Conservation (phyloP, 2,888 invertebrate species). For the Cabera pusaria region DNA sequence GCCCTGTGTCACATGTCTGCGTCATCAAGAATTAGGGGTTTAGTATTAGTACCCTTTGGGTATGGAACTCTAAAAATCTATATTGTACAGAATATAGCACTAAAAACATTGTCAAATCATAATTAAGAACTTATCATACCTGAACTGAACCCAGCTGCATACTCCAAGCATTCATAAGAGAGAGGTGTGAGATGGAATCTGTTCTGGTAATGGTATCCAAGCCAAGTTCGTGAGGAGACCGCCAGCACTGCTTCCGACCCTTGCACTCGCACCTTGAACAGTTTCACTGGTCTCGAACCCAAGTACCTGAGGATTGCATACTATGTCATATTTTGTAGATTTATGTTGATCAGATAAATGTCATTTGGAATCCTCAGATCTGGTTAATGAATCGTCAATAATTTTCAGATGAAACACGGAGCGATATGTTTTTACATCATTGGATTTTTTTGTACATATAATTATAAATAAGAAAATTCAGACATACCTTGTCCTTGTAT, state of each 20-base stretch:
- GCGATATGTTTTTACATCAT: slow-evolving; percentile 72
- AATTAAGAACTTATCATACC: too few species aligned
- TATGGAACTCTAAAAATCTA: too few species aligned
- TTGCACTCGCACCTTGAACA: slow-evolving; percentile 98
- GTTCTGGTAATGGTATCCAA: slow-evolving; percentile 99
- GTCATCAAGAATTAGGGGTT: too few species aligned
- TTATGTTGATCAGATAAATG: not conserved
- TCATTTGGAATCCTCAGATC: slow-evolving; percentile 58
- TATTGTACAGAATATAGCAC: too few species aligned
- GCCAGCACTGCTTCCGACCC: slow-evolving; percentile 98
- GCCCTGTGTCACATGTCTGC: too few species aligned
- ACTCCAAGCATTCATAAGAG: slow-evolving; percentile 98
- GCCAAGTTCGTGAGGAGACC: slow-evolving; percentile 98
- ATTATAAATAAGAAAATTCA: slow-evolving; percentile 1
- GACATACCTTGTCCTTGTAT: slow-evolving; percentile 94
- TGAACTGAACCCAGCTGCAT: slow-evolving; percentile 97
- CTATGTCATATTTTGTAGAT: not conserved
- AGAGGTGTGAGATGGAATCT: slow-evolving; percentile 97
- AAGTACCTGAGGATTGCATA: slow-evolving; percentile 84
- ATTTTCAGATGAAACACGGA: slow-evolving; percentile 86
- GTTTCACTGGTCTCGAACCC: slow-evolving; percentile 97
- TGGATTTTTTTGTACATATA: slow-evolving; percentile 35
- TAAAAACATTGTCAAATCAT: too few species aligned
- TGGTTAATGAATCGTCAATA: slow-evolving; percentile 80
- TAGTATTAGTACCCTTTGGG: too few species aligned